Conservation (phyloP, 2,113 vertebrate genomes). For the Oreamnos americanus region DNA sequence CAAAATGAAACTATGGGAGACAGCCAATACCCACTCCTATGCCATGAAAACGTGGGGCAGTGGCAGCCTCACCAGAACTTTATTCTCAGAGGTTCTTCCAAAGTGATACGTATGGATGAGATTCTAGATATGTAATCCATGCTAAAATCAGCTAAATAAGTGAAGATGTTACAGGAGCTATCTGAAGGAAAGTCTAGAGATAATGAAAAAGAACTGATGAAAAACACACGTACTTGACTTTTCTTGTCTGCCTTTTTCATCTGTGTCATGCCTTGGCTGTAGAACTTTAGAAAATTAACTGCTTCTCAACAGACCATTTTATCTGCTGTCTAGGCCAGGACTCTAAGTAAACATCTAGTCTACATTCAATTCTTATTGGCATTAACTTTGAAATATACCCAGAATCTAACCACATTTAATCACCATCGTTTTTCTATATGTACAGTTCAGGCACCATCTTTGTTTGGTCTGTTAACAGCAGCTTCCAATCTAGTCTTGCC, state of each 20-base stretch:
- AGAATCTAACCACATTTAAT: neutral
- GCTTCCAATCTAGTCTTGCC: neutral
- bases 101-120: neutral
- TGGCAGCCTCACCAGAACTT: neutral
- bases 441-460: neutral
- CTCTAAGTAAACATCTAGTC: neutral
- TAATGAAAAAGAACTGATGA: neutral
- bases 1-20: neutral
- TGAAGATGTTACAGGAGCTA: neutral
- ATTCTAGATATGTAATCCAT: neutral
- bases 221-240: neutral
- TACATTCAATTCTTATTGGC: neutral
- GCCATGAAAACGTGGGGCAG: rapidly evolving
- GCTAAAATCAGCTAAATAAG: neutral
- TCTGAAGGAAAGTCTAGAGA: neutral
- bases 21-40: neutral
- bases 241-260: neutral
- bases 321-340: neutral
- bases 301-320: neutral
- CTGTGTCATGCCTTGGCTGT: neutral
- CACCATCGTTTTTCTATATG: too few relatives aligned
- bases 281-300: neutral
- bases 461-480: neutral
- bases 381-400: neutral
- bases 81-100: neutral